A percentile compares a stretch with the other conserved stretches of the same genome.
phyloP scores from a whole-genome alignment of 2,797 vertebrate genomes.

The Leptodactylus fallax region DNA sequence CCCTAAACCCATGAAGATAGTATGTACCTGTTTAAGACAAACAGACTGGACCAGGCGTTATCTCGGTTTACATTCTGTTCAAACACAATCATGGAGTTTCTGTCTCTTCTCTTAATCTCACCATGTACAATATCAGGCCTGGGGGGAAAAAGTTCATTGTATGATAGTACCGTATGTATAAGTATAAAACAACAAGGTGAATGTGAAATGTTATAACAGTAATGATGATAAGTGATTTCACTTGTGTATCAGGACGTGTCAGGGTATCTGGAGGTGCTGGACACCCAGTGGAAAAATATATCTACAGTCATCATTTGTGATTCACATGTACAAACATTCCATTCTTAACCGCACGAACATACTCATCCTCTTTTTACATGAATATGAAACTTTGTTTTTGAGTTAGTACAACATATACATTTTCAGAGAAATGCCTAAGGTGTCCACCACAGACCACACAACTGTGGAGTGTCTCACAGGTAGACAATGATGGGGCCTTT shows the following conservation, averaged over 20 bases:
- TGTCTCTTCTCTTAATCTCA: constrained; percentile 75
- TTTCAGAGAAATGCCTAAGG: background rate
- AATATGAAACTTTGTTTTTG: background rate
- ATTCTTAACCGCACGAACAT: background rate
- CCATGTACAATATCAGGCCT: constrained; percentile 79
- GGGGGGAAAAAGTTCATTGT: constrained; percentile 22
- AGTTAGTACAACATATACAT: background rate
- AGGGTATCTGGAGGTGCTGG: background rate
- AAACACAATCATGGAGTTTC: constrained; percentile 85
- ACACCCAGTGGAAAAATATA: background rate
- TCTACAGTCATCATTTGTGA: background rate
- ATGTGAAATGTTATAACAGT: background rate
- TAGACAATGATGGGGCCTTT: background rate
- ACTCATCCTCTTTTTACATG: background rate
- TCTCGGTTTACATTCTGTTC: constrained; percentile 78
- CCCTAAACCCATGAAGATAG: background rate
- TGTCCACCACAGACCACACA: too few species aligned
- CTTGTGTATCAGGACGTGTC: background rate
- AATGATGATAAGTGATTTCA: background rate
- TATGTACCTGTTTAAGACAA: constrained; percentile 60
- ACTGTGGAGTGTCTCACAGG: too few species aligned
- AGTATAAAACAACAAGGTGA: background rate
- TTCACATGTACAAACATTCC: background rate
- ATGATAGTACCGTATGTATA: background rate
- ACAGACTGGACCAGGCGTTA: constrained; percentile 73